A percentile compares a stretch with the other conserved stretches of the same genome.
Evolutionary conservation across 2,113 vertebrate species (phyloP).

Genomic region (Lonchura striata): DNA sequence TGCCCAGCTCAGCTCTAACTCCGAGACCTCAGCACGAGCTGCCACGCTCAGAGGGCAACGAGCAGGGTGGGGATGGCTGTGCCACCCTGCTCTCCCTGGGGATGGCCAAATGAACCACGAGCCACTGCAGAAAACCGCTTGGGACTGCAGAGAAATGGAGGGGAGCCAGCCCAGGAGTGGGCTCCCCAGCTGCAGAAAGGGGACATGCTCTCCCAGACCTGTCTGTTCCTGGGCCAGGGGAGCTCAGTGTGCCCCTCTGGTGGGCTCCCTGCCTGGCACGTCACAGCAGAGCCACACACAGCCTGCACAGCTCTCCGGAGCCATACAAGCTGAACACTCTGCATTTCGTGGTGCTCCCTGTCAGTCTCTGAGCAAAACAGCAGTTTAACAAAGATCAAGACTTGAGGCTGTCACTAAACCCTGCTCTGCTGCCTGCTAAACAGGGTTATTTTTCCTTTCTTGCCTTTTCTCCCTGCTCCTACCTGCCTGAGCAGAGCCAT

Average conservation of each 20-base stretch:
- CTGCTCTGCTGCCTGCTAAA: background rate
- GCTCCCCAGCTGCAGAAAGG: background rate
- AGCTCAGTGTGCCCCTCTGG: accelerated
- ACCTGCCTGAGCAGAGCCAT: background rate
- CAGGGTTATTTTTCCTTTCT: background rate
- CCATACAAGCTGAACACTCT: background rate
- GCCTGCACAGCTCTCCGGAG: background rate
- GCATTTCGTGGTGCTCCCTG: background rate
- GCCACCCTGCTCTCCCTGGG: background rate
- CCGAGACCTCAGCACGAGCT: accelerated
- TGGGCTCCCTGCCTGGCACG: background rate
- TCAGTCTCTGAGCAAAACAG: slow-evolving; percentile 39
- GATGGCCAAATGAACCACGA: background rate
- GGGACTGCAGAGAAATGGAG: accelerated
- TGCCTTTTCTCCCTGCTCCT: background rate
- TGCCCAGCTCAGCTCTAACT: background rate
- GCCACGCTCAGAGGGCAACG: background rate
- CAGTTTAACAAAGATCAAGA: slow-evolving; percentile 64
- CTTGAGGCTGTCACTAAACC: slow-evolving; percentile 2
- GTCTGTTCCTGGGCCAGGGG: background rate
- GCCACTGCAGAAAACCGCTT: accelerated
- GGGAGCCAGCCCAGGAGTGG: background rate
- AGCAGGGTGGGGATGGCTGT: background rate
- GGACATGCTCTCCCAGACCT: background rate
- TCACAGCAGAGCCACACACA: background rate